Evolutionary conservation across 2,888 invertebrate genomes (phyloP).

Genomic region (Apocheima hispidaria): DNA sequence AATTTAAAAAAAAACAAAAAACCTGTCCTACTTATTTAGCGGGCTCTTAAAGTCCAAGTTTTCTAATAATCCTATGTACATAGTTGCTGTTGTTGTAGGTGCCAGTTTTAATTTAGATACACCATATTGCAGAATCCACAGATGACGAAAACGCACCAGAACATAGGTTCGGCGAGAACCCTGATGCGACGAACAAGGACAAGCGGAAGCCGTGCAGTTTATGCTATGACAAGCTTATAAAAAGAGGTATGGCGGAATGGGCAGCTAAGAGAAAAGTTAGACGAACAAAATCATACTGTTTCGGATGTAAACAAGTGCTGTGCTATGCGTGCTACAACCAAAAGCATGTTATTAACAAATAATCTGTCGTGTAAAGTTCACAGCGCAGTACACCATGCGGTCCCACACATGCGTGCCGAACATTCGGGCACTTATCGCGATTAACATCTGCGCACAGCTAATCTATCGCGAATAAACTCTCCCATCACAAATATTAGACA

Average conservation of each 20-base stretch:
- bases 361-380: background rate
- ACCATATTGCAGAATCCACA: background rate
- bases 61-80: too few species aligned
- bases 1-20: too few species aligned
- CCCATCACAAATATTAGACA: too few species aligned
- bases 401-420: too few species aligned
- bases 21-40: too few species aligned
- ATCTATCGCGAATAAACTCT: too few species aligned
- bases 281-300: slow-evolving; percentile 3
- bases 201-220: background rate
- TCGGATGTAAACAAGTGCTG: background rate
- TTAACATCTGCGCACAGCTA: too few species aligned
- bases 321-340: slow-evolving; percentile 4
- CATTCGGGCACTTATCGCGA: too few species aligned
- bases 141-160: background rate
- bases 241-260: slow-evolving; percentile 4
- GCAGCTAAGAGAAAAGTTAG: slow-evolving; percentile 1
- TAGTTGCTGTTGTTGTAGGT: too few species aligned
- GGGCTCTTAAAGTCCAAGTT: too few species aligned
- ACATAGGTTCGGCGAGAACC: slow-evolving; percentile 3
- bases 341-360: background rate
- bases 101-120: background rate
- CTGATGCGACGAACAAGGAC: background rate
- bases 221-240: slow-evolving; percentile 5
- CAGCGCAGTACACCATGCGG: too few species aligned